These are phyloP conservation scores for Papilio xuthus DNA, from an alignment of 1,140 invertebrate species.

Conservation along the genomic window DNA sequence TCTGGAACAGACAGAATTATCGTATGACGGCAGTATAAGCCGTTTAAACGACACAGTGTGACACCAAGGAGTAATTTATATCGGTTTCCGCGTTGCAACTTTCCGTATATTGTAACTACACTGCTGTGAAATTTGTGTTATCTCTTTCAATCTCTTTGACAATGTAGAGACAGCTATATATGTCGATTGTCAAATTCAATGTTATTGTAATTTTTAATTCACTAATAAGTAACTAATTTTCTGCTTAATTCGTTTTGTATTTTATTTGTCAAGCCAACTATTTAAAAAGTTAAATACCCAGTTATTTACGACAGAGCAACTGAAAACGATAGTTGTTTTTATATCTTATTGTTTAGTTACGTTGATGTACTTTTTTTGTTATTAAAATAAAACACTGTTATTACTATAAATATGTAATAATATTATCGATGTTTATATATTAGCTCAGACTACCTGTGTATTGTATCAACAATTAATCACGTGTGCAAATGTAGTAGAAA, in stretches of 20 bases:
- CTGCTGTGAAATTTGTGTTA: not conserved
- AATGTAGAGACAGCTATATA: not conserved
- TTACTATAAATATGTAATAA: not conserved
- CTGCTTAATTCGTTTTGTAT: not conserved
- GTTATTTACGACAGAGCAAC: not conserved
- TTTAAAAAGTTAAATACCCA: not conserved
- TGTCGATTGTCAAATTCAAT: not conserved
- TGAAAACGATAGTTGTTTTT: not conserved
- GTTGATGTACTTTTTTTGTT: not conserved
- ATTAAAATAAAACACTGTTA: not conserved
- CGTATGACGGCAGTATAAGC: not conserved
- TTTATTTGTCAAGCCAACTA: not conserved
- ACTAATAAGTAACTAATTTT: not conserved
- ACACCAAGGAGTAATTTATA: constrained; percentile 28
- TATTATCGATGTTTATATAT: not conserved
- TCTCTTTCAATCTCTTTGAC: not conserved
- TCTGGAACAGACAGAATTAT: constrained; percentile 15
- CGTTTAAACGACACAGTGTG: constrained; percentile 9
- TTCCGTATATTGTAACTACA: constrained; percentile 14
- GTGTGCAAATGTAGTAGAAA: constrained; percentile 32
- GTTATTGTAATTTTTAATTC: not conserved
- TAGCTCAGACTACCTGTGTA: not conserved
- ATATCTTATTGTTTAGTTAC: not conserved
- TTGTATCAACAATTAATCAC: constrained; percentile 32
- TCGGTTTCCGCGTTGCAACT: constrained; percentile 23